Conservation (phyloP, 2,113 vertebrate species). For the Columbina picui region DNA sequence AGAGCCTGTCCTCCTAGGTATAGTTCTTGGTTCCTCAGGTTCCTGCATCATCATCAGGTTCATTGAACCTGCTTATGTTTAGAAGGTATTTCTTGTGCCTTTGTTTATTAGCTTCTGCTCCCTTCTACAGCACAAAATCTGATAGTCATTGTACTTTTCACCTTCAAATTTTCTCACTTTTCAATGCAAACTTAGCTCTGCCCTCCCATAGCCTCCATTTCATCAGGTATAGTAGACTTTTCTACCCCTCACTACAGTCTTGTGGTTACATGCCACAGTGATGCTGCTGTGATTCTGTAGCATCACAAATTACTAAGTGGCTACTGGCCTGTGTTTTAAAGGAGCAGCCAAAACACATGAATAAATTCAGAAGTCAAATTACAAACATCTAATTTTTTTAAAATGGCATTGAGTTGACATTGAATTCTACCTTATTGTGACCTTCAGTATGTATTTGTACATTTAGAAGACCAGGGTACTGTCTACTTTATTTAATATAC, state of each 20-base stretch:
- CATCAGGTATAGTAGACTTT: not conserved
- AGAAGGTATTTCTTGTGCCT: not conserved
- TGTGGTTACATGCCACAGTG: not conserved
- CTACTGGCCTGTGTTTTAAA: not conserved
- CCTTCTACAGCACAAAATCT: not conserved
- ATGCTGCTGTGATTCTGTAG: not conserved
- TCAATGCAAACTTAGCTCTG: not conserved
- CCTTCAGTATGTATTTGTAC: not conserved
- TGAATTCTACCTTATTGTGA: not conserved
- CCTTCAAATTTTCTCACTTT: not conserved
- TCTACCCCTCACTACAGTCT: not conserved
- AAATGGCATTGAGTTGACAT: not conserved
- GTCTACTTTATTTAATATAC: not conserved
- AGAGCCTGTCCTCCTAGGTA: not conserved
- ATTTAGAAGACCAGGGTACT: not conserved
- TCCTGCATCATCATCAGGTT: not conserved
- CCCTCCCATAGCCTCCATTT: not conserved
- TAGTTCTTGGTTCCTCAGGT: not conserved
- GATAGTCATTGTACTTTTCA: not conserved
- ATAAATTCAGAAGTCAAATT: not conserved
- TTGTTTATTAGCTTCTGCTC: not conserved
- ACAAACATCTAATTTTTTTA: not conserved
- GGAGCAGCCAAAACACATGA: not conserved
- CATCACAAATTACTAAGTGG: not conserved
- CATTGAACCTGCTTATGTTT: not conserved